phyloP scores from a whole-genome alignment of 1,140 invertebrate species.

The Sarcophaga bullata region DNA sequence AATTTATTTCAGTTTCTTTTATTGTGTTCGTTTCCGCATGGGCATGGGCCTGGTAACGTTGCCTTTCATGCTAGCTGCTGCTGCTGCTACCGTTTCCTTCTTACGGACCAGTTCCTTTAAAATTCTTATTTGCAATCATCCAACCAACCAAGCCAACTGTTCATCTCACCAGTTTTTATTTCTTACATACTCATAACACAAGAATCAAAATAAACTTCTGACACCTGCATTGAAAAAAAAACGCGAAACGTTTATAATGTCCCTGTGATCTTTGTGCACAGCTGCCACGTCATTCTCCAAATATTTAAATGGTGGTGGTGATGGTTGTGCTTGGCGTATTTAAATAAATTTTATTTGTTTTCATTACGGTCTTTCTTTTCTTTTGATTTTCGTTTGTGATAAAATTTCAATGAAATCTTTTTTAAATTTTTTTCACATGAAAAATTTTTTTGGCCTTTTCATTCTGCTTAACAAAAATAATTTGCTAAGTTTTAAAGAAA shows the following conservation, averaged over 20 bases:
- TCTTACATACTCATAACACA: not conserved
- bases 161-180: no score
- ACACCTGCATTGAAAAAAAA: not conserved
- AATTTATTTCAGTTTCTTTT: not conserved
- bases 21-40: slow-evolving; percentile 3
- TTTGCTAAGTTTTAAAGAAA: no score
- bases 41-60: no score
- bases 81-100: not conserved
- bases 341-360: no score
- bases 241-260: not conserved
- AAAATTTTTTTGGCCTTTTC: no score
- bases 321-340: no score
- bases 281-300: not conserved
- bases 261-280: not conserved
- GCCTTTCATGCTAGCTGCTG: not conserved
- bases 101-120: not conserved
- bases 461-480: no score
- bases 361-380: no score
- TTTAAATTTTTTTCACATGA: no score
- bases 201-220: slow-evolving; percentile 16
- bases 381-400: no score
- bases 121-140: not conserved
- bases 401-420: no score
- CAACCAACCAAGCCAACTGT: not conserved
- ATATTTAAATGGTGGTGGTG: no score